Conservation (phyloP, 1,140 invertebrate species). For the Anoplophora glabripennis region DNA sequence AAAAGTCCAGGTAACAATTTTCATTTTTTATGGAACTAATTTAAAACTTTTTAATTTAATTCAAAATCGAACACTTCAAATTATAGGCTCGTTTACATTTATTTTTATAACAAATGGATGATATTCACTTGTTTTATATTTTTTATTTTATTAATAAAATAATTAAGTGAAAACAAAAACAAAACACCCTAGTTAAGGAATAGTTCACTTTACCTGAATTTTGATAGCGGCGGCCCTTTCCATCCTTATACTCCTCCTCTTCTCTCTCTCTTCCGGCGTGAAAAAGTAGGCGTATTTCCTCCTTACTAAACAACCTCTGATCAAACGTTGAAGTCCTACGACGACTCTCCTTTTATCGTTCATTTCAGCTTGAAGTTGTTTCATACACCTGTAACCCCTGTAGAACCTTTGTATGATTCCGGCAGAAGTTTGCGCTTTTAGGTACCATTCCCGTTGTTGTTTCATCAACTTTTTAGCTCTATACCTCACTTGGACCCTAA, state of each 20-base stretch:
- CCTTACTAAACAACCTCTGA: constrained; percentile 54
- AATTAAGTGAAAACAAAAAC: too few species aligned
- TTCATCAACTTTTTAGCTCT: constrained; percentile 44
- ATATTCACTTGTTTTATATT: too few species aligned
- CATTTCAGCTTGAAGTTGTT: constrained; percentile 14
- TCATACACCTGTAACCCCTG: constrained; percentile 31
- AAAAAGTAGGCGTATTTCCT: constrained; percentile 34
- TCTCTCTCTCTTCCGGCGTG: constrained; percentile 50
- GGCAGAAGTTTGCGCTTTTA: constrained; percentile 30
- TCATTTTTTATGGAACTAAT: too few species aligned
- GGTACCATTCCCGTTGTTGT: constrained; percentile 38
- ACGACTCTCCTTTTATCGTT: constrained; percentile 26
- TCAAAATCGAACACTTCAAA: too few species aligned
- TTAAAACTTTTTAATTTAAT: too few species aligned
- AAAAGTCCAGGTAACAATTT: too few species aligned
- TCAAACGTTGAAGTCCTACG: constrained; percentile 44
- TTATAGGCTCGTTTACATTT: too few species aligned
- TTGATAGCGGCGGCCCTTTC: constrained; percentile 53
- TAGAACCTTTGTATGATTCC: constrained; percentile 38
- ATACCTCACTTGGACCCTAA: constrained; percentile 52
- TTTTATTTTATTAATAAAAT: too few species aligned
- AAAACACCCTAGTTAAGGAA: too few species aligned
- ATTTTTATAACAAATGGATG: too few species aligned
- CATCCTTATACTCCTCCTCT: constrained; percentile 46
- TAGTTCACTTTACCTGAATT: constrained; percentile 56